Conservation (phyloP, 2,113 vertebrate genomes). For the Siniperca knerii region DNA sequence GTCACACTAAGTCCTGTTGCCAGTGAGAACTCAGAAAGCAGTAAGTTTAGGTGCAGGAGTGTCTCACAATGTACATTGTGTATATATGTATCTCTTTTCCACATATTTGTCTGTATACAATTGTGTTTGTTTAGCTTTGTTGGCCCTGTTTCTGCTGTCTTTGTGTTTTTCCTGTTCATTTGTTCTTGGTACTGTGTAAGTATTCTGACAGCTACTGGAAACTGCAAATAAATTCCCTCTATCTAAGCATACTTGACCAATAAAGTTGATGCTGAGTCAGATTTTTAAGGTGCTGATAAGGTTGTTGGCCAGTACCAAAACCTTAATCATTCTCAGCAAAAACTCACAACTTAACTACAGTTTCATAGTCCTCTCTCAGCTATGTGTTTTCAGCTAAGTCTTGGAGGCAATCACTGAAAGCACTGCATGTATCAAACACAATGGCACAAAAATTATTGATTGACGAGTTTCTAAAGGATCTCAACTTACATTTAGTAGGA, state of each 20-base stretch:
- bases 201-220: neutral
- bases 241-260: neutral
- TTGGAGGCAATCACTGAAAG: too few species aligned
- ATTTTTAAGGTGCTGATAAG: too few species aligned
- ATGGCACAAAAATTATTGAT: neutral
- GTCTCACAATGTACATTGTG: neutral
- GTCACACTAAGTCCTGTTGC: neutral
- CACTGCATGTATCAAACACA: neutral
- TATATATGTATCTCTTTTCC: neutral
- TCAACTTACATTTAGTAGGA: neutral
- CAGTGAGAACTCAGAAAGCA: neutral
- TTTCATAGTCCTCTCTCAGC: neutral
- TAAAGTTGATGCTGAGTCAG: too few species aligned
- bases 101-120: neutral
- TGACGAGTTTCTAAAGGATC: neutral
- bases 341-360: too few species aligned
- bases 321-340: neutral
- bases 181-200: neutral
- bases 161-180: neutral
- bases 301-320: neutral
- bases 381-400: neutral
- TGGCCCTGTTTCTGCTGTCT: neutral
- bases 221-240: neutral
- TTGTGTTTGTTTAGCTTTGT: neutral
- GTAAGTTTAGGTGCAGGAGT: neutral